Conservation (phyloP, 1,140 invertebrate species). For the Scaptomyza montana region DNA sequence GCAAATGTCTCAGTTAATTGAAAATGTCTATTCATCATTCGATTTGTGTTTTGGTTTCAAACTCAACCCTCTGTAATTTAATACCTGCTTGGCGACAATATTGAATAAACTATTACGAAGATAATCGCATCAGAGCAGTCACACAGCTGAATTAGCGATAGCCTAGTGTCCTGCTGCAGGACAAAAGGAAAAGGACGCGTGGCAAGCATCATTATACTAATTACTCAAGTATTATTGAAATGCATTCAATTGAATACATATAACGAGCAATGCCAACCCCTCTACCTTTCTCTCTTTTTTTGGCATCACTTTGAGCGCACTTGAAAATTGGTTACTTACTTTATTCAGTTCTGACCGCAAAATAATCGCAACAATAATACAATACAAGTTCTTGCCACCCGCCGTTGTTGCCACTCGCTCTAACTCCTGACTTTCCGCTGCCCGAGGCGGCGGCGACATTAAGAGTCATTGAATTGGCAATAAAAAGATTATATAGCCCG, state of each 20-base stretch:
- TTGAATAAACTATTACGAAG: conserved; percentile 46
- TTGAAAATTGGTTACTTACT: conserved; percentile 55
- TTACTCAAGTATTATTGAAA: conserved; percentile 82
- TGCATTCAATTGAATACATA: conserved; percentile 75
- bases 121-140: conserved; percentile 62
- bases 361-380: conserved; percentile 15
- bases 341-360: conserved; percentile 70
- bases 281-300: neutral
- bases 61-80: conserved; percentile 52
- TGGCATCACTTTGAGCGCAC: conserved; percentile 57
- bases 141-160: conserved; percentile 49
- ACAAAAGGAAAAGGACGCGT: conserved; percentile 33
- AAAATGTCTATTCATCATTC: conserved; percentile 77
- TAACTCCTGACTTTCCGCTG: conserved; percentile 52
- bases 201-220: conserved; percentile 79
- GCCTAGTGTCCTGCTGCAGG: neutral
- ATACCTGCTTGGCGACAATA: conserved; percentile 60
- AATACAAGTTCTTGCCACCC: conserved; percentile 7
- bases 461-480: conserved; percentile 81
- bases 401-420: neutral
- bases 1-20: conserved; percentile 71
- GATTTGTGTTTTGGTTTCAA: neutral
- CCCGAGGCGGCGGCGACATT: conserved; percentile 59
- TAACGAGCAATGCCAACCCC: conserved; percentile 43
- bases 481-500: conserved; percentile 82